Evolutionary conservation across 2,113 vertebrate genomes (phyloP).

Genomic region (Dolichallabes microphthalmus): DNA sequence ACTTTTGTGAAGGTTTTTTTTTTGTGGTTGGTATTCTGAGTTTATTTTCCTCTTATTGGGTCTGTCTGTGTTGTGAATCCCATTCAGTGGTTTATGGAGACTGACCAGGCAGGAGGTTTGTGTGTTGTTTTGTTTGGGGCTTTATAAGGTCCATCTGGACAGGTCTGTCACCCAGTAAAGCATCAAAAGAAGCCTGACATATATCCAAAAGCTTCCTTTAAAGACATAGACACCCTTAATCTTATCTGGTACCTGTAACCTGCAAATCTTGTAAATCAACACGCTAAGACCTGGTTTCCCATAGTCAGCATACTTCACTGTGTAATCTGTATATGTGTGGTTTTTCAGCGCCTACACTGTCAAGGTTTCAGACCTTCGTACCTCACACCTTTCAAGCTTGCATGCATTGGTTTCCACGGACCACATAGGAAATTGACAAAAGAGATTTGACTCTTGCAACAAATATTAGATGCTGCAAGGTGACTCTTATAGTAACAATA

Average conservation of each 20-base stretch:
- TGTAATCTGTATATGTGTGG: slow-evolving; percentile 27
- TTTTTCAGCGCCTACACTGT: not conserved
- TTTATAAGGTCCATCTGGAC: slow-evolving; percentile 55
- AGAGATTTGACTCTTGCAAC: not conserved
- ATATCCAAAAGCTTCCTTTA: not conserved
- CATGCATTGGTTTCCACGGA: slow-evolving; percentile 1
- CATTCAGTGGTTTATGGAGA: slow-evolving; percentile 48
- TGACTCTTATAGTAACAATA: not conserved
- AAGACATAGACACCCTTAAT: not conserved
- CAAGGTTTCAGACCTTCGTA: slow-evolving; percentile 18
- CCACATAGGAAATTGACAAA: not conserved
- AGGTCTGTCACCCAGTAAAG: slow-evolving; percentile 44
- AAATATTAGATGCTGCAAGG: not conserved
- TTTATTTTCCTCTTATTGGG: slow-evolving; percentile 49
- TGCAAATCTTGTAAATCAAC: slow-evolving; percentile 1
- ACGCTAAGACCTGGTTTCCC: slow-evolving; percentile 38
- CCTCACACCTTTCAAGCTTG: slow-evolving; percentile 8
- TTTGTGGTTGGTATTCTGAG: slow-evolving; percentile 37
- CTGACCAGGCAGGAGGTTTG: slow-evolving; percentile 47
- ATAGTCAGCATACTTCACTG: slow-evolving; percentile 16
- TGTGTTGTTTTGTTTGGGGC: slow-evolving; percentile 37
- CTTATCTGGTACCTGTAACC: slow-evolving; percentile 11
- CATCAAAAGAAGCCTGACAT: slow-evolving; percentile 37
- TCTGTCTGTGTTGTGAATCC: slow-evolving; percentile 44
- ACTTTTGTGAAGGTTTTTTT: slow-evolving; percentile 23